Base-by-base conservation (phyloP, 2,888 invertebrate genomes). In the Torymus texanus region DNA sequence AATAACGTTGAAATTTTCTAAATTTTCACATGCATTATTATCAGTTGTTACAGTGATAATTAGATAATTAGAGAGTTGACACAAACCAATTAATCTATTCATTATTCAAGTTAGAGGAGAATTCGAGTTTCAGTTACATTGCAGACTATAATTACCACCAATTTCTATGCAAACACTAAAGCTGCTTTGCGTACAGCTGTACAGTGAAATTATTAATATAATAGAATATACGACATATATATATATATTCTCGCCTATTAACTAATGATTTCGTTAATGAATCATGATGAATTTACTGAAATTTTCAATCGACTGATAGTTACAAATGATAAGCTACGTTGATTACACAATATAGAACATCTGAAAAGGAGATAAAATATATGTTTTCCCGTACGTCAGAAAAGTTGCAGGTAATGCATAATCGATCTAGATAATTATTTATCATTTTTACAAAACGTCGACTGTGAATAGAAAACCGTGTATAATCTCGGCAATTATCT, bases 371-470 rank as follows among this genome's bases (percentile, higher is more conserved):
- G 41, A 41, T 41, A 8, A 8, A 8, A 41, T 41, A 41, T 29
- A 41, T 8, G 41, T 41, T 41, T 41, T 41, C 41, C 8, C 41
- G 10, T 41, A 41, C 41, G 41, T 41, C 41, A 41, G 41, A 41
- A 41, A 41, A 41, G 41, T 41, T 41, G 5, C 41, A 41, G 41
- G 41, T 41, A 41, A 41, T 24, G 21, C 24, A 21, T 51, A 71
- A 71, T 51, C n/a, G 58, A 71, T 71, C 71, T 55, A 71, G 29
- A 65, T 66, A 74, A 74, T 65, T 58, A 74, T 75, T 59, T 29
- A 50, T 11, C 10, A 56, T 56, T 65, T 16, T 13, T 51, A 50
- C n/a, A 55, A 63, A 72, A 66, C 66, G 11, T 41, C 41, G 41
- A 8, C 24, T 59, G 59, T 67, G 61, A 78, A 59, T 66, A 41